Evolutionary conservation across 2,113 vertebrate species (phyloP), one percentile per base, ranked within the genome.

Genomic region (Heteronetta atricapilla): DNA sequence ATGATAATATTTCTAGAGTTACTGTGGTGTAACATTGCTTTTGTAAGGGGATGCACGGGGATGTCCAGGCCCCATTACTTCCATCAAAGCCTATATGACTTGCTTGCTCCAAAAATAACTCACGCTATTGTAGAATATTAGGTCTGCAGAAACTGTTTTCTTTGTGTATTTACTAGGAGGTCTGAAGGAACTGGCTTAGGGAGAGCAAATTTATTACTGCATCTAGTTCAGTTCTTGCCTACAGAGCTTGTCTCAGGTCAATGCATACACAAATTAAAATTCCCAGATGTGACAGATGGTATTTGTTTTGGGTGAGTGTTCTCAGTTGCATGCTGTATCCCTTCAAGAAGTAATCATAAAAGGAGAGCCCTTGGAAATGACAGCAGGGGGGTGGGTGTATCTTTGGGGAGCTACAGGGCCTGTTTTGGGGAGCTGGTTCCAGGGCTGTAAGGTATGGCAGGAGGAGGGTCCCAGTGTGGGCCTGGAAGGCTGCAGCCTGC

Each of bases 221-320:
- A 56, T 8, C 7, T 69, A 56, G 60, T 69, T 89, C 81, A 53
- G 34, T 66, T 92, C 62, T 82, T 91, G 91, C 74, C 91, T 85
- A 59, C 89, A 92, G 91, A 95, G 26, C 77, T 89, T 86, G 93
- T 94, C 94, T 94, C 92, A 92, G 92, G 95, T 93, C 95, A 88
- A 23, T 75, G 94, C 80, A 84, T 88, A 31, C 86, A 63, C 55
- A 81, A 83, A 94, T 88, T 81, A 92, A 93, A 92, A 83, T 70
- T 67, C 78, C 75, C 63, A 23, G 50, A 82, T 36, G 46, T 89
- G 90, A 90, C 95, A 96, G 96, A 91, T 94, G 92, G 90, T 68
- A 55, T 89, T 82, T 82, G 67, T 89, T 95, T 89, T 90, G 38
- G 82, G 66, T 89, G 53, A 1, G 1, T 73, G 67, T 55, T 85